These are phyloP conservation scores for Luidia sarsii DNA, from an alignment of 53 echinoderm and acorn worm species.

Conservation along the genomic window DNA sequence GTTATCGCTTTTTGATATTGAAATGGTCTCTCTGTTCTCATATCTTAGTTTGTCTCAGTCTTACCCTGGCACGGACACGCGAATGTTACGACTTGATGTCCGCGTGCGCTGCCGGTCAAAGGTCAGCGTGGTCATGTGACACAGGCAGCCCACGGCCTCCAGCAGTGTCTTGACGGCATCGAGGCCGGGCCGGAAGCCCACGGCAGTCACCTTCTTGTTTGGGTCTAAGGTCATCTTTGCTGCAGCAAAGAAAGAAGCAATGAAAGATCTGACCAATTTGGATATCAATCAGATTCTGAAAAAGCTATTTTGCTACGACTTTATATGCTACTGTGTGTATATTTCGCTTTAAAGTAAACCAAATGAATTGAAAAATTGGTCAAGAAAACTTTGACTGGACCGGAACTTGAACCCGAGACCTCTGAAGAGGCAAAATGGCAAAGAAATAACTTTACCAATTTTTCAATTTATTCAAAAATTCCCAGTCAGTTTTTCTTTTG, in stretches of 20 bases:
- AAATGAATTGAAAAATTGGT: no score
- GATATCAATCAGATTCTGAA: not conserved
- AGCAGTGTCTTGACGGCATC: constrained; percentile 46
- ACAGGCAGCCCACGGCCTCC: constrained; percentile 39
- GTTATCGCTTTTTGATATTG: no score
- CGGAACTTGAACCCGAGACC: no score
- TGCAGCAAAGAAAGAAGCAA: not conserved
- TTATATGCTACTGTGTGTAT: no score
- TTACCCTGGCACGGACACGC: constrained; percentile 38
- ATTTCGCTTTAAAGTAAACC: no score
- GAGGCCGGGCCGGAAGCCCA: constrained; percentile 45
- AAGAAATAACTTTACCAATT: no score
- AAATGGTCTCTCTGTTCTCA: no score
- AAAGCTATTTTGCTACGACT: not conserved
- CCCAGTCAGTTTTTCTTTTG: no score
- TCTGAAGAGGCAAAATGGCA: no score
- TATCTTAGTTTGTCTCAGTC: no score
- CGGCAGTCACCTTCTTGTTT: constrained; percentile 14
- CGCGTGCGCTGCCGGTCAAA: constrained; percentile 30
- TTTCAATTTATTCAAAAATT: no score
- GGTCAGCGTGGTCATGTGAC: constrained; percentile 36
- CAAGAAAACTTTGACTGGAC: no score
- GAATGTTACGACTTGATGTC: constrained; percentile 39
- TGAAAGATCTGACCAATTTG: not conserved
- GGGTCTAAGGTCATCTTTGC: constrained; percentile 55